A percentile compares a stretch with the other conserved stretches of the same genome.
phyloP scores from a whole-genome alignment of 2,113 vertebrate genomes.

The Dasyprocta punctata region DNA sequence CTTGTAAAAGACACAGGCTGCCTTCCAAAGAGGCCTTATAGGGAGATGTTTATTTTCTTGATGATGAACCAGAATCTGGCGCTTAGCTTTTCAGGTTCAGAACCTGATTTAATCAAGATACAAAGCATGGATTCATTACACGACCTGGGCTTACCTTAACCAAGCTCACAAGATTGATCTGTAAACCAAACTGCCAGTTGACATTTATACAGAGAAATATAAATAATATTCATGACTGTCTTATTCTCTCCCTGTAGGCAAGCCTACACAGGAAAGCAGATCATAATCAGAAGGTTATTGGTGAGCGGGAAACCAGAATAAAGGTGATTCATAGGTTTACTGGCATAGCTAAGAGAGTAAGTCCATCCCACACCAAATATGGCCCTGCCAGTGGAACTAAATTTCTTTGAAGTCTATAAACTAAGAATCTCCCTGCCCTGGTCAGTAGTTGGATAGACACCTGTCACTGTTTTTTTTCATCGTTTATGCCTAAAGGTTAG shows the following conservation, averaged over 20 bases:
- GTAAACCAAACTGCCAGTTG: slow-evolving; percentile 26
- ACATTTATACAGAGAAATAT: slow-evolving; percentile 28
- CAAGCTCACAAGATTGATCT: slow-evolving; percentile 11
- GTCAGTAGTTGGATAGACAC: background rate
- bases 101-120: slow-evolving; percentile 7
- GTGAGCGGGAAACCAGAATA: slow-evolving; percentile 12
- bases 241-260: background rate
- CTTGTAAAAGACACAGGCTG: background rate
- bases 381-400: background rate
- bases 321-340: background rate
- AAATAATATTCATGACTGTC: background rate
- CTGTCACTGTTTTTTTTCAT: background rate
- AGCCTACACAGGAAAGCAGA: slow-evolving; percentile 9
- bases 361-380: background rate
- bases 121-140: slow-evolving; percentile 38
- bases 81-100: slow-evolving; percentile 46
- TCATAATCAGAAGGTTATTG: slow-evolving; percentile 32
- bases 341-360: background rate
- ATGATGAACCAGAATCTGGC: slow-evolving; percentile 1
- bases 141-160: background rate
- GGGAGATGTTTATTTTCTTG: slow-evolving; percentile 46
- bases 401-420: slow-evolving; percentile 16
- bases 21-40: slow-evolving; percentile 1
- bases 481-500: background rate
- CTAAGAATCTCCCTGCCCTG: background rate